Base-by-base conservation (phyloP, 2,797 vertebrate species). In the Sylvilagus floridanus region DNA sequence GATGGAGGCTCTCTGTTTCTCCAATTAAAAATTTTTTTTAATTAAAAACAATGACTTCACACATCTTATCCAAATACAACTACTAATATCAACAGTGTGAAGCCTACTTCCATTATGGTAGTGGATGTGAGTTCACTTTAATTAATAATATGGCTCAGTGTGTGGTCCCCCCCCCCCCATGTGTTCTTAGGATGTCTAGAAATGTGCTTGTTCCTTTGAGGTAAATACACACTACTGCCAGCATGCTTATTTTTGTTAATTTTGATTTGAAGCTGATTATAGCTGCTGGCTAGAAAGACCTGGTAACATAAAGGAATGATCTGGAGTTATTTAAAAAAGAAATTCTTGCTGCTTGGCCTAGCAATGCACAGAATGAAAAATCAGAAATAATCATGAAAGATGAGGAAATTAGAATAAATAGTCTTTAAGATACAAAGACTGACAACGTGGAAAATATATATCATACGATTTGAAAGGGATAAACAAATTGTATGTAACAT, bases 231-330 rank as follows among this genome's bases (percentile, higher is more conserved):
- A 50, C 30, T 73, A 84, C 57, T 82, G 54, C 71, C 91, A 83
- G 14, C 63, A 63, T 84, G 10, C 52, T 81, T 54, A 76, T 87
- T 86, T 95, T 85, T 88, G 26, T 17, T 91, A n/a, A 68, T 78
- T 87, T 93, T 96, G 47, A 72, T 83, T 37, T 66, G 32, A 30
- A 83, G 21, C 52, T 84, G 54, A 63, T 82, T 62, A 54, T 21
- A 84, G 30, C 62, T 50, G 14, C 42, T 73, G 63, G 10, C 30
- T 79, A 63, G 66, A 84, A 92, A 92, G 76, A 95, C 79, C n/a
- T 76, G n/a, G 32, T 89, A n/a, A 79, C 52, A 66, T 52, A 81
- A 71, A 91, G 72, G 57, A 83, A 60, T 16, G 19, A 57, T 72
- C 5, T 37, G 37, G 37, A 76, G 50, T 66, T 10, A 10, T 65